Evolutionary conservation across 1,140 invertebrate species (phyloP), one percentile per base, ranked within the genome.

Genomic region (Danaus plexippus): DNA sequence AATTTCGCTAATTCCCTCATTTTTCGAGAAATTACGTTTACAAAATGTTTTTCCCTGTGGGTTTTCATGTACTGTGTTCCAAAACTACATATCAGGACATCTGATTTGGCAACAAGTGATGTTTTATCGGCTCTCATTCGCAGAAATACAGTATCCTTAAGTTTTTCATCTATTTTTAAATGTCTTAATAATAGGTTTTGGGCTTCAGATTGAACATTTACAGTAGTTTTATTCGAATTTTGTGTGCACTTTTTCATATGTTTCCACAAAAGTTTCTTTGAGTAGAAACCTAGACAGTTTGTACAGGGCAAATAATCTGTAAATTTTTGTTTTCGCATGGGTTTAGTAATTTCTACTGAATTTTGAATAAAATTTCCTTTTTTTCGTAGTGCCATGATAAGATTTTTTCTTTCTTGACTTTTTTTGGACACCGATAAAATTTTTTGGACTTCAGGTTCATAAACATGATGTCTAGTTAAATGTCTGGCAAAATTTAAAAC

Each of bases 401-500:
- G 32, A 52, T 59, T 9, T 66, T 59, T 64, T 49, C 59, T 59
- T 9, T 51, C 54, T 40, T 45, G 52, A 48, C 47, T 60, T 52
- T 61, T 65, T 61, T 61, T 65, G 56, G 43, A 64, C 52, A 15
- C 15, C 15, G 15, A 15, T 15, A 15, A 15, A 15, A 15, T 15
- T 15, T n/a, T 15, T 15, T 15, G 15, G 15, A 15, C 15, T 43
- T 65, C 63, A 52, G 55, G 45, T 65, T 65, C 59, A 59, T 61
- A 52, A 55, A 55, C 40, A 49, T 65, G 63, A 12, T 61, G 48
- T 61, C 56, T 44, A 22, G 51, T 32, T 53, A 64, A 50, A 60
- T 64, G 63, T 43, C 63, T 43, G 42, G 63, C 54, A 54, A 61
- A 64, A 61, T 64, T 65, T 61, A 65, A 58, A 52, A 65, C 59